Base-by-base conservation (phyloP, 2,113 vertebrate species). In the Aegithalos caudatus region DNA sequence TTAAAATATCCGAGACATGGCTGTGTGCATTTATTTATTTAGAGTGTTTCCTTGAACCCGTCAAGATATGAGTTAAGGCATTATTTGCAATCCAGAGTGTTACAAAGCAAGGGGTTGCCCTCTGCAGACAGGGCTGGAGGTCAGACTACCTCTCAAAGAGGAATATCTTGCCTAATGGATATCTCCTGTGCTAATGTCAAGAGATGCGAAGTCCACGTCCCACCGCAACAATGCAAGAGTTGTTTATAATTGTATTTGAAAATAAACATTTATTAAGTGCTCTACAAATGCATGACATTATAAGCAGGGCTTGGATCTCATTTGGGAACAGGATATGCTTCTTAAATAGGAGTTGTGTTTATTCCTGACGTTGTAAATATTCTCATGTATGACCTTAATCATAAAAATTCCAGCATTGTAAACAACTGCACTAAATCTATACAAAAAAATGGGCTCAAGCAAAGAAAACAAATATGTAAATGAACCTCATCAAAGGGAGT, bases 401-500 rank as follows among this genome's bases (percentile, higher is more conserved):
- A 97, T 96, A 96, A 97, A 97, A 97, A 95, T 97, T 95, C 81
- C 95, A 92, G 87, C 92, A 95, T 60, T 94, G 76, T 94, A 96
- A 97, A 94, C 91, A 96, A 95, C 73, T 84, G 65, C 73, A 91
- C 95, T 96, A 90, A 92, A 96, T 93, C 71, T 94, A 92, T 66
- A 96, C 64, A 60, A 84, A 96, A 94, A 97, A 97, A 91, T 65
- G 45, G 87, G 58, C 80, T 91, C 87, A 72, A 82, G 90, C 77
- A 96, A 96, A 91, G 95, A 97, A 97, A 97, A 97, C 97, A 97
- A 97, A 97, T 97, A 97, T 97, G 97, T 93, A 97, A 97, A 97
- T 97, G 90, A 97, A 88, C 64, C 86, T 84, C 67, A 96, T 96
- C 94, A 97, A 95, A 97, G 86, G 66, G 88, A 96, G 70, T 96